Percentiles rank a stretch among this genome's conserved stretches.
Evolutionary conservation across 2,113 vertebrate genomes (phyloP).

Genomic region (human (Homo sapiens)): GRCh38 chr9:3958001-3958500

Average conservation of each 20-base stretch:
- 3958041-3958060: background rate
- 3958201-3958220: background rate
- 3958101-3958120: background rate
- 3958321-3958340: background rate
- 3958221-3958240: background rate
- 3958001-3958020: background rate
- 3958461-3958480: background rate
- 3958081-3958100: background rate
- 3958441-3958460: background rate
- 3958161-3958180: background rate
- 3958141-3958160: background rate
- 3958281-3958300: background rate
- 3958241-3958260: conserved; percentile 12
- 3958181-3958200: background rate
- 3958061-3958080: background rate
- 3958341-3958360: conserved; percentile 13
- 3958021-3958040: background rate
- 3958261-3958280: background rate
- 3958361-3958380: background rate
- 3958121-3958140: background rate
- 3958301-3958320: background rate
- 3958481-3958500: background rate
- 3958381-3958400: background rate
- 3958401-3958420: background rate
- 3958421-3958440: background rate